Base-by-base conservation (phyloP, 23 tunicate genomes). In the Ciona savignyi region DNA sequence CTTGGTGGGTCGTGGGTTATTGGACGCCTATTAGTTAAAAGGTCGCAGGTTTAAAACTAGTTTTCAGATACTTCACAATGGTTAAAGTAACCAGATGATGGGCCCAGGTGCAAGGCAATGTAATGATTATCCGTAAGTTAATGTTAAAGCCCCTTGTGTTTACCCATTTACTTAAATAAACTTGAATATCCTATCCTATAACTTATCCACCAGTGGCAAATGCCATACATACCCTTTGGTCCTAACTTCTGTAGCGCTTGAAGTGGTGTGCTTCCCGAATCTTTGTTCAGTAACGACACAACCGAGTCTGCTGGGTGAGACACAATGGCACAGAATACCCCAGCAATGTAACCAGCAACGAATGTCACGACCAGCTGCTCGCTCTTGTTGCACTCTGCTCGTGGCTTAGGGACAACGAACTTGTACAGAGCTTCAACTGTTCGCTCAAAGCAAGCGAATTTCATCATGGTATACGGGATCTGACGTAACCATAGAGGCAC, bases 381-480 rank as follows among this genome's bases (percentile, higher is more conserved):
- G 23, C 78, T 29, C 67, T 93, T 93, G 70, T 65, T 67, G 66
- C 98, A 93, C 29, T 88, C 91, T 1, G 96, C 71, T 34, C 99
- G 82, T 65, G 99, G 99, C 70, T 95, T 95, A 1, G 99, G 96
- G 1, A 88, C 96, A 70, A 80, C 91, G 62, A 48, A 72, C 65
- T 81, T 83, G 99, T 95, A 95, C 66, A 95, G 63, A 48, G 96
- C 96, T 64, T 95, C 99, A 19, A 95, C 99, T 0, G 99, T 95
- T 51, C 95, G 76, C 63, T 95, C 99, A 61, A 95, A 95, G 78
- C 99, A 95, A n/a, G 99, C 91, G 77, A 94, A 94, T 67, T 94
- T 94, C 99, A 94, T 94, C 99, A 94, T 94, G 23, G 99, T 94
- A 90, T 94, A 95, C 2, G 99, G 99, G 70, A 95, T 95, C 62